A percentile compares a stretch with the other conserved stretches of the same genome.
phyloP scores from a whole-genome alignment of 2,888 invertebrate genomes.

The Spodoptera littoralis region DNA sequence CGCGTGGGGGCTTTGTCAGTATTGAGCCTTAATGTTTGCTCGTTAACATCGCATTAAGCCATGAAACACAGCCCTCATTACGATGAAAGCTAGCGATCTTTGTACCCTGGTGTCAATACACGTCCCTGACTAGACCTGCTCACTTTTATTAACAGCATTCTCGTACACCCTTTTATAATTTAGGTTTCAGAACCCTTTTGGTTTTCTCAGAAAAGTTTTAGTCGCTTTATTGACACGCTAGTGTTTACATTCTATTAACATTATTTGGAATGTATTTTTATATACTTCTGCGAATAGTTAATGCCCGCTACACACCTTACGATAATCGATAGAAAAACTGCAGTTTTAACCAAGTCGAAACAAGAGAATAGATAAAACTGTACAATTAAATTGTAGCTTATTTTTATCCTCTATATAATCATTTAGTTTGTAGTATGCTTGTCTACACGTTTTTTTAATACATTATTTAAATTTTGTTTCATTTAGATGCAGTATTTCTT shows the following conservation, averaged over 20 bases:
- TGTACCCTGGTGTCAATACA: constrained; percentile 34
- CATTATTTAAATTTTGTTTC: no score
- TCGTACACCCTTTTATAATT: constrained; percentile 36
- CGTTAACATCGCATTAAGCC: constrained; percentile 69
- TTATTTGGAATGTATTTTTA: constrained; percentile 41
- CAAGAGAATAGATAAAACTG: no score
- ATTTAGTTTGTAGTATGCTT: no score
- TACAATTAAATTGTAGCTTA: no score
- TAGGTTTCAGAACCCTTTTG: constrained; percentile 21
- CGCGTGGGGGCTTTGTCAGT: constrained; percentile 44
- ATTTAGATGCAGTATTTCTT: no score
- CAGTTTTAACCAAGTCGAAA: no score
- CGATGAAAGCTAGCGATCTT: constrained; percentile 62
- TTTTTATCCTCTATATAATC: no score
- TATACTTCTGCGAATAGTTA: constrained; percentile 15
- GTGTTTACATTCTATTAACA: constrained; percentile 35
- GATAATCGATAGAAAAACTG: no score
- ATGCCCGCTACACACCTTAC: no score
- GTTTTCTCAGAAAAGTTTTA: constrained; percentile 40
- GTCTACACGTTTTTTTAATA: no score
- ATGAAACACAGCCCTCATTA: constrained; percentile 58
- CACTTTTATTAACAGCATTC: constrained; percentile 44
- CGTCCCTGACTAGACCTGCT: constrained; percentile 39
- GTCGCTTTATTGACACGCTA: constrained; percentile 38
- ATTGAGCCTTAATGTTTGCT: constrained; percentile 60